Evolutionary conservation across 2,888 invertebrate genomes (phyloP).

Genomic region (Brachyptera putata): DNA sequence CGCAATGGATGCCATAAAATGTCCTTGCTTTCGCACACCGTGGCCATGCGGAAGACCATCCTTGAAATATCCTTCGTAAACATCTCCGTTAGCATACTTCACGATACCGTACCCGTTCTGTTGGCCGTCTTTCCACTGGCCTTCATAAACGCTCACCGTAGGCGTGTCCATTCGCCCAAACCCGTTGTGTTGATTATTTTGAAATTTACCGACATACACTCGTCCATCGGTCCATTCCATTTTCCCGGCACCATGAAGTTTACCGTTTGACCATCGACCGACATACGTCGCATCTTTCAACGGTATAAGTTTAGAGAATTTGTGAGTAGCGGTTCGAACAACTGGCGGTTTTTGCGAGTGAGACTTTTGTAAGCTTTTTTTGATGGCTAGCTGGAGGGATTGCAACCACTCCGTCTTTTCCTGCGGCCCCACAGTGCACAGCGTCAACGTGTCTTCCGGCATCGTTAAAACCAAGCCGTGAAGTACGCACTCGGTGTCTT

Average conservation of each 20-base stretch:
- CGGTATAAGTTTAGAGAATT: constrained; percentile 64
- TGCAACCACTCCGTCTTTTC: constrained; percentile 78
- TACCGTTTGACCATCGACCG: constrained; percentile 74
- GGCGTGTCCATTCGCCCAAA: constrained; percentile 66
- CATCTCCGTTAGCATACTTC: constrained; percentile 69
- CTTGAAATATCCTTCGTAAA: constrained; percentile 83
- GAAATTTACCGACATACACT: constrained; percentile 75
- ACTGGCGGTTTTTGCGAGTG: constrained; percentile 63
- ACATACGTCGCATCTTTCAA: constrained; percentile 75
- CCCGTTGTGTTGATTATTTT: constrained; percentile 67
- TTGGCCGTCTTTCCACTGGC: constrained; percentile 75
- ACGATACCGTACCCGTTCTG: constrained; percentile 77
- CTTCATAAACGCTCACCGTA: constrained; percentile 67
- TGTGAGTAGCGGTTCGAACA: constrained; percentile 65
- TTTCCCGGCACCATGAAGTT: constrained; percentile 78
- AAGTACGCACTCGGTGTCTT: constrained; percentile 57
- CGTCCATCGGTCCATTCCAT: constrained; percentile 78
- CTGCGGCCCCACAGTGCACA: constrained; percentile 61
- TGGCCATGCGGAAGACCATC: constrained; percentile 82
- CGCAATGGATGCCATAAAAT: constrained; percentile 67
- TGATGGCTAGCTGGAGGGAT: constrained; percentile 68
- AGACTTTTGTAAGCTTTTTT: constrained; percentile 59
- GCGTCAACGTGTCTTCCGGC: constrained; percentile 71
- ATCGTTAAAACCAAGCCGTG: constrained; percentile 66
- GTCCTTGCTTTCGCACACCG: constrained; percentile 75